Evolutionary conservation across 2,113 vertebrate genomes (phyloP).

Genomic region (Toxotes jaculatrix): DNA sequence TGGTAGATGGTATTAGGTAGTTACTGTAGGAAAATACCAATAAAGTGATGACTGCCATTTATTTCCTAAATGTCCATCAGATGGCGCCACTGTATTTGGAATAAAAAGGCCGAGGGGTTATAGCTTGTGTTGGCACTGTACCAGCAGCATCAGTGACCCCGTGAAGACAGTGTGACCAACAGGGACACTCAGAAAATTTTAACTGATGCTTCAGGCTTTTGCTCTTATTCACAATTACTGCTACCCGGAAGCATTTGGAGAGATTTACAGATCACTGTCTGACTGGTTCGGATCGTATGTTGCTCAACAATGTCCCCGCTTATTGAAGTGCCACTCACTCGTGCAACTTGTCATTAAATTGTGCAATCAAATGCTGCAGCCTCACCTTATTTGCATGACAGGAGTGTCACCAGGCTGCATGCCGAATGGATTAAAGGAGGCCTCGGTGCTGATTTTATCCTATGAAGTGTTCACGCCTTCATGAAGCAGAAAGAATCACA

Average conservation of each 20-base stretch:
- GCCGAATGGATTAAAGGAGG: background rate
- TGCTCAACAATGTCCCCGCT: background rate
- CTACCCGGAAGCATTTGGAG: no score
- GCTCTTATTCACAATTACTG: background rate
- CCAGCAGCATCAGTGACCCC: constrained; percentile 32
- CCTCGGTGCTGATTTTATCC: background rate
- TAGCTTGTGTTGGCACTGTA: background rate
- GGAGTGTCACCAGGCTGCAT: background rate
- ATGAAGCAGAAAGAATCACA: background rate
- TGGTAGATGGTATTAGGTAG: no score
- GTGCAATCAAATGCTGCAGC: background rate
- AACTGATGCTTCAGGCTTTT: no score
- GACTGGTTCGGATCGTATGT: background rate
- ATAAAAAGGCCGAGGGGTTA: background rate
- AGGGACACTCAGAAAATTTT: background rate
- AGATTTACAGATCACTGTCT: background rate
- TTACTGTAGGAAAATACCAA: no score
- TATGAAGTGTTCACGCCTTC: background rate
- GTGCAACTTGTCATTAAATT: background rate
- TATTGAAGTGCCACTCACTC: background rate
- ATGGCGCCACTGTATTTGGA: constrained; percentile 50
- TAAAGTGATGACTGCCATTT: no score
- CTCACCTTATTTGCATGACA: background rate
- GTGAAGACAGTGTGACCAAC: background rate
- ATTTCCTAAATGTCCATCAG: constrained; percentile 38